Percentiles rank a stretch among this genome's conserved stretches.
These are phyloP conservation scores for Anguilla anguilla DNA, from an alignment of 2,797 vertebrate species.

Conservation along the genomic window DNA sequence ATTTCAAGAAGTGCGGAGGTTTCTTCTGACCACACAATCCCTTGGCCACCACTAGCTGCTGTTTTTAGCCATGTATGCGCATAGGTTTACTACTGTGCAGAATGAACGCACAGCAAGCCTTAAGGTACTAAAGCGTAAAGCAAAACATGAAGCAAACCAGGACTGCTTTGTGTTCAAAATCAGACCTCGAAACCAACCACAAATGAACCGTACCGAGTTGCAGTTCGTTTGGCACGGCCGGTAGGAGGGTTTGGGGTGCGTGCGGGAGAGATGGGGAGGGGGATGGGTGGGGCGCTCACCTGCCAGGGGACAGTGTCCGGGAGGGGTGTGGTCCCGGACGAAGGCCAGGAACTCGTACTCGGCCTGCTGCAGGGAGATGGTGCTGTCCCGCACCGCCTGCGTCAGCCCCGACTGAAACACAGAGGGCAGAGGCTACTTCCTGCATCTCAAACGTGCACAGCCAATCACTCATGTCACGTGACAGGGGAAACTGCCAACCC, in stretches of 20 bases:
- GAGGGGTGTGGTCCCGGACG: conserved; percentile 87
- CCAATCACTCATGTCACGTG: neutral
- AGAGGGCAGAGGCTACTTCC: conserved; percentile 39
- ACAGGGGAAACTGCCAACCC: neutral
- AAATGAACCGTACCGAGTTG: neutral
- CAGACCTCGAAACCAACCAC: neutral
- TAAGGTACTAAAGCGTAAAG: neutral
- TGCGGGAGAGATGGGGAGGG: neutral
- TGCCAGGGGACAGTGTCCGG: conserved; percentile 91
- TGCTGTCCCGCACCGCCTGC: conserved; percentile 89
- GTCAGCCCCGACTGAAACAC: conserved; percentile 91
- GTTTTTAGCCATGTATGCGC: neutral
- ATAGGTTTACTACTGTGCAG: neutral
- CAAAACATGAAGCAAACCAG: neutral
- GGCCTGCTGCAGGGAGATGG: conserved; percentile 85
- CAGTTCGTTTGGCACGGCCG: neutral
- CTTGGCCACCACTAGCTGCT: neutral
- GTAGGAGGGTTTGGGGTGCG: neutral
- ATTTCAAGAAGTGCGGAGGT: neutral
- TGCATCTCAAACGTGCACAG: neutral
- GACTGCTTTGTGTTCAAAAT: neutral
- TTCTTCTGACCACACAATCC: neutral
- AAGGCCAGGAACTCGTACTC: conserved; percentile 96
- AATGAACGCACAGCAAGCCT: neutral
- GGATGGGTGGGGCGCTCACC: conserved; percentile 67